A percentile compares a stretch with the other conserved stretches of the same genome.
Conservation (phyloP, 2,113 vertebrate species). For the Ictalurus punctatus region DNA sequence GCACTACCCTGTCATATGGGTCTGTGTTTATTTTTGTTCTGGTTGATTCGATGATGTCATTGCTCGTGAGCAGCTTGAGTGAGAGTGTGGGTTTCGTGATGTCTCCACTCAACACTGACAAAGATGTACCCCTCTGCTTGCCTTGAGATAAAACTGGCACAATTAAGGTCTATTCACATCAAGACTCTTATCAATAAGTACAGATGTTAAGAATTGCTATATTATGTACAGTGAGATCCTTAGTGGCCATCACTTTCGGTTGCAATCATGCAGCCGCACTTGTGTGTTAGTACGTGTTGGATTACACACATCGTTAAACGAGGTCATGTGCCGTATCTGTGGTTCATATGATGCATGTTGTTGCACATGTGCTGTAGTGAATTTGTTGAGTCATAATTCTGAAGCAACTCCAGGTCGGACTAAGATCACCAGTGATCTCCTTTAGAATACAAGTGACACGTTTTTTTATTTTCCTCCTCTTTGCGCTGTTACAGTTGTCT, state of each 20-base stretch:
- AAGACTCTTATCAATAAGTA: background rate
- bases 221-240: background rate
- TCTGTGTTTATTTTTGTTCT: slow-evolving; percentile 23
- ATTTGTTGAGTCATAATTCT: background rate
- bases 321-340: background rate
- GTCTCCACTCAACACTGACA: background rate
- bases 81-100: background rate
- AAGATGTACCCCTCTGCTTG: background rate
- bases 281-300: background rate
- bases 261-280: background rate
- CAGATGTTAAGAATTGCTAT: background rate
- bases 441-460: background rate
- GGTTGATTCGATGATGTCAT: slow-evolving; percentile 7
- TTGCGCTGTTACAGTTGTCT: background rate
- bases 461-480: background rate
- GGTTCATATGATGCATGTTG: background rate
- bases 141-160: background rate
- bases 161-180: background rate
- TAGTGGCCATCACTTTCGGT: background rate
- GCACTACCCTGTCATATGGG: background rate
- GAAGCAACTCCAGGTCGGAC: background rate
- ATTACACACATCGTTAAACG: background rate
- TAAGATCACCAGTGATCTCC: background rate
- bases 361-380: background rate
- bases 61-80: background rate